Conservation (phyloP, 2,113 vertebrate genomes). For the Nanorana parkeri region DNA sequence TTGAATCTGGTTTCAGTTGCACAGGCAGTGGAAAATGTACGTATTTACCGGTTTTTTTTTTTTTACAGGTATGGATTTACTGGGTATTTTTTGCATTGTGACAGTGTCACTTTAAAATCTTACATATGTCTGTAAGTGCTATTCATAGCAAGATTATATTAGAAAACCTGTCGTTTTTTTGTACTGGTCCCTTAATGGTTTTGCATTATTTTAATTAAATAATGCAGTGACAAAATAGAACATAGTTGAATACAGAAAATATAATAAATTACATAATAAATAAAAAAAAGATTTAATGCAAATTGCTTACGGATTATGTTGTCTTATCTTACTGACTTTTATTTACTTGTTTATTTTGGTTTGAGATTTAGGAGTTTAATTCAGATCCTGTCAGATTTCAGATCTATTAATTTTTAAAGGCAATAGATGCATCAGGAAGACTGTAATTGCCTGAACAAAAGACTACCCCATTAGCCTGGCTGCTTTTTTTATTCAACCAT, state of each 20-base stretch:
- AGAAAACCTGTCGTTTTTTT: too few species aligned
- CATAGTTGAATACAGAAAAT: not conserved
- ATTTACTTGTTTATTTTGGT: conserved; percentile 45
- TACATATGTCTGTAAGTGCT: too few species aligned
- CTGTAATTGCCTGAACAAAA: conserved; percentile 16
- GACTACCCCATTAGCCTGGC: not conserved
- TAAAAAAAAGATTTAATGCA: conserved; percentile 27
- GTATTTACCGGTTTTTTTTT: too few species aligned
- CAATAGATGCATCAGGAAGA: conserved; percentile 7
- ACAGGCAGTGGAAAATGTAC: too few species aligned
- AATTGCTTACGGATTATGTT: conserved; percentile 44
- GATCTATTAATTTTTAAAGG: conserved; percentile 40
- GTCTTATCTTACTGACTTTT: conserved; percentile 47
- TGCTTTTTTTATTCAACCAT: conserved; percentile 3
- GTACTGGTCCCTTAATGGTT: too few species aligned
- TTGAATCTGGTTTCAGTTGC: too few species aligned
- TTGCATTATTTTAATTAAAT: too few species aligned
- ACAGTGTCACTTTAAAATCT: too few species aligned
- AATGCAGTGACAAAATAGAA: not conserved
- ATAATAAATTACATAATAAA: not conserved
- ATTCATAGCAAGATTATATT: too few species aligned
- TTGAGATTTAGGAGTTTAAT: conserved; percentile 51
- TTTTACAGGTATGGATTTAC: too few species aligned
- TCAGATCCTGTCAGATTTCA: conserved; percentile 27
- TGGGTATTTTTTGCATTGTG: too few species aligned